Conservation (phyloP, 2,797 vertebrate genomes). For the Alfaro cultratus region DNA sequence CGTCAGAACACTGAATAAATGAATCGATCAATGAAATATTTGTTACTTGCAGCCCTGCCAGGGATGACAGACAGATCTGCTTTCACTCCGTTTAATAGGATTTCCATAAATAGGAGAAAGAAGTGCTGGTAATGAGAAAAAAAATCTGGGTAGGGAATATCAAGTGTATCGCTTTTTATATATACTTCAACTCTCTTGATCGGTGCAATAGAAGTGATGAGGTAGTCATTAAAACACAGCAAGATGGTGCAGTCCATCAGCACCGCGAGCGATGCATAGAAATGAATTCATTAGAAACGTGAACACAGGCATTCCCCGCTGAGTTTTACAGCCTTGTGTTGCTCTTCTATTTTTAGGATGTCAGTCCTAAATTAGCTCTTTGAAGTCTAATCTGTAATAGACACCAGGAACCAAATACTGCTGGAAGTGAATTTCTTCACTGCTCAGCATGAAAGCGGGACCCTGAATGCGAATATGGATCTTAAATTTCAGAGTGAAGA, state of each 20-base stretch:
- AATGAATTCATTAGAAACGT: conserved; percentile 64
- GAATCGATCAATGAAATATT: too few species aligned
- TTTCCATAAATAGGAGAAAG: neutral
- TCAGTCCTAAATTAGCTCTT: conserved; percentile 54
- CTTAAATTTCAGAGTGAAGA: neutral
- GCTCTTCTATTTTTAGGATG: conserved; percentile 63
- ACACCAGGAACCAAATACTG: conserved; percentile 40
- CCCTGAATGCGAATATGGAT: conserved; percentile 7
- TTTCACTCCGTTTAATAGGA: neutral
- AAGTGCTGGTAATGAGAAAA: neutral
- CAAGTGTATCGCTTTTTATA: conserved; percentile 10
- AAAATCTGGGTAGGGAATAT: neutral
- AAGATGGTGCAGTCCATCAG: conserved; percentile 47
- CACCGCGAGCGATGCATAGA: conserved; percentile 45
- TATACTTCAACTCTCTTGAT: conserved; percentile 22
- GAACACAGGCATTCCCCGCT: conserved; percentile 42
- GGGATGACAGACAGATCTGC: conserved; percentile 1
- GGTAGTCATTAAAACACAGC: conserved; percentile 44
- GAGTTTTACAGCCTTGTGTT: conserved; percentile 33
- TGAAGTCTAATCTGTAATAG: conserved; percentile 52
- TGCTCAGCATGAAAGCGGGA: conserved; percentile 27
- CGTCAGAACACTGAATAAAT: too few species aligned
- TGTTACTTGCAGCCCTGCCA: too few species aligned
- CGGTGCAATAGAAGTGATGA: conserved; percentile 28
- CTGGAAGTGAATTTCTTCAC: conserved; percentile 17